phyloP scores from a whole-genome alignment of 1,140 invertebrate species.

The Polyergus mexicanus region DNA sequence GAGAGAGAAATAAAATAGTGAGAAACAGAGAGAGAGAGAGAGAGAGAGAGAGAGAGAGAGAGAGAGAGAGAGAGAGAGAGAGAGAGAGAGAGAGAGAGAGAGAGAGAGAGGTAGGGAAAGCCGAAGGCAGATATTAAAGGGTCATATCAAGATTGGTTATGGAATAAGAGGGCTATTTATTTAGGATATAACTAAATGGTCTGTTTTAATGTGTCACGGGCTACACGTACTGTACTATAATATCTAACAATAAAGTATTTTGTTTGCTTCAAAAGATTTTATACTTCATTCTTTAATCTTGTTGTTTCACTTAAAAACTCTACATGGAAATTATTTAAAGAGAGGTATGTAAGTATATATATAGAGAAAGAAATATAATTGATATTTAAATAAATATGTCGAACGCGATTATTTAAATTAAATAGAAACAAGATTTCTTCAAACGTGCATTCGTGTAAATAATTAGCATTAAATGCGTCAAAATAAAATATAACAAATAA shows the following conservation, averaged over 20 bases:
- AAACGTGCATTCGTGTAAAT: too few species aligned
- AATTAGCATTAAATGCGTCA: too few species aligned
- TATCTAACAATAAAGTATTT: constrained; percentile 87
- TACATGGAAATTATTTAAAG: background rate
- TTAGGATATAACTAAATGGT: constrained; percentile 86
- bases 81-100: constrained; percentile 72
- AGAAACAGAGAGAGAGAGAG: constrained; percentile 73
- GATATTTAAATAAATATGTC: background rate
- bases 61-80: constrained; percentile 70
- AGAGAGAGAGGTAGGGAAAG: constrained; percentile 58
- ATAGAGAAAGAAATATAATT: background rate
- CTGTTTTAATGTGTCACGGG: constrained; percentile 87
- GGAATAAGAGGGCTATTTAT: constrained; percentile 86
- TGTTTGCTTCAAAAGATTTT: constrained; percentile 84
- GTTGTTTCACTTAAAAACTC: background rate
- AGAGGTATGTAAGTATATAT: background rate
- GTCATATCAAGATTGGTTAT: constrained; percentile 87
- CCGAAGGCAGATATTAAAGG: constrained; percentile 58
- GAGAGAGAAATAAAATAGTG: constrained; percentile 70
- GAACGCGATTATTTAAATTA: too few species aligned
- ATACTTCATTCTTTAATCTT: background rate
- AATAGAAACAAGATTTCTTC: too few species aligned
- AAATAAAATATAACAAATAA: background rate
- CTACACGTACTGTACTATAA: constrained; percentile 87
- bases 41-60: constrained; percentile 70